phyloP scores from a whole-genome alignment of 2,888 invertebrate species.

The Ennomos quercinarius region DNA sequence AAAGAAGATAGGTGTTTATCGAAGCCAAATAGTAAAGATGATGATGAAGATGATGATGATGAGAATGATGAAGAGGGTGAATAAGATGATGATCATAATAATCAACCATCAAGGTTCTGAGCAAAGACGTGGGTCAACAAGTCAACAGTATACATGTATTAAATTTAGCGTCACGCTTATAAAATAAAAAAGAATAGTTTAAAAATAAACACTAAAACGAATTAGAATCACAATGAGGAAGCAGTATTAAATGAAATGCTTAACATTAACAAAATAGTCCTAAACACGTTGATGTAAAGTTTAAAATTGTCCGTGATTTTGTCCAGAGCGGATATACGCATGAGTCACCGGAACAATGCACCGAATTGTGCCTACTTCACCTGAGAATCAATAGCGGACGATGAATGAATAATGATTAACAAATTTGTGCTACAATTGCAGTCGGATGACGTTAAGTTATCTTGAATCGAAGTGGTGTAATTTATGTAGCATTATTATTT shows the following conservation, averaged over 20 bases:
- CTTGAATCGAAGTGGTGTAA: conserved; percentile 41
- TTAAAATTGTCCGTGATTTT: conserved; percentile 19
- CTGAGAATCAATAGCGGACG: conserved; percentile 57
- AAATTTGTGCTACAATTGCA: conserved; percentile 37
- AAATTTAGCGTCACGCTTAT: conserved; percentile 50
- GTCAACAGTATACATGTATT: conserved; percentile 53
- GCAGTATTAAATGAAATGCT: conserved; percentile 44
- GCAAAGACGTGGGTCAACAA: conserved; percentile 62
- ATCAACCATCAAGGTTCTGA: conserved; percentile 37
- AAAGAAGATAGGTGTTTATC: too few species aligned
- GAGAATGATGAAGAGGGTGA: too few species aligned
- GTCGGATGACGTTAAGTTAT: conserved; percentile 39
- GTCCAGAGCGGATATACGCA: conserved; percentile 53
- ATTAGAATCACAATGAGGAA: conserved; percentile 67
- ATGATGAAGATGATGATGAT: too few species aligned
- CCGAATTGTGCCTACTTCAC: conserved; percentile 68
- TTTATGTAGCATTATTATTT: conserved; percentile 51
- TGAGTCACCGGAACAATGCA: conserved; percentile 78
- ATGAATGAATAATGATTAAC: conserved; percentile 63
- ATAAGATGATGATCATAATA: conserved; percentile 29
- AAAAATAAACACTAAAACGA: conserved; percentile 57
- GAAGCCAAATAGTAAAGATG: too few species aligned
- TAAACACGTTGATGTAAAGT: conserved; percentile 23
- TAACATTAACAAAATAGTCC: conserved; percentile 4
- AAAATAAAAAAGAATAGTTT: conserved; percentile 56